Percentiles rank a stretch among this genome's conserved stretches.
Evolutionary conservation across 2,113 vertebrate genomes (phyloP).

Genomic region (Pteronura brasiliensis): DNA sequence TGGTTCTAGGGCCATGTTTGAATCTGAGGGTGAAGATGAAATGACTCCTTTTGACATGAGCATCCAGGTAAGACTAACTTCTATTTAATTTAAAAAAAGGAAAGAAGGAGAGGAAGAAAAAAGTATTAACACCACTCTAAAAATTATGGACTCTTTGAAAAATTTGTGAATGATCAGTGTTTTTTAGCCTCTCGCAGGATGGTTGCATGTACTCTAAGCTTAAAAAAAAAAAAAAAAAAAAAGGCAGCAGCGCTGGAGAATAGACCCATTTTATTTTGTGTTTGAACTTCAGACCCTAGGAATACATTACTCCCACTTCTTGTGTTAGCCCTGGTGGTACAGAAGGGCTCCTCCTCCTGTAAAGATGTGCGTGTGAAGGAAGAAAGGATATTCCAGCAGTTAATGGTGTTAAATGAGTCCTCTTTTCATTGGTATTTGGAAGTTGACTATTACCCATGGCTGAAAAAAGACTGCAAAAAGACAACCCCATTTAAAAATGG

Average conservation of each 20-base stretch:
- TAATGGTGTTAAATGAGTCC: neutral
- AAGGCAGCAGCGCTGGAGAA: neutral
- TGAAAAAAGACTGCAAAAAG: neutral
- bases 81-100: neutral
- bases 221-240: neutral
- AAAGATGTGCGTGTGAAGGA: neutral
- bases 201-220: neutral
- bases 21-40: conserved; percentile 81
- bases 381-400: neutral
- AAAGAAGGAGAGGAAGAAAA: neutral
- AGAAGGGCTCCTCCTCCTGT: neutral
- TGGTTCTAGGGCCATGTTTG: conserved; percentile 93
- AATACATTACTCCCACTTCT: neutral
- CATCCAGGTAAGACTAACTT: conserved; percentile 87
- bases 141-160: neutral
- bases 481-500: neutral
- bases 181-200: neutral
- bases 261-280: neutral
- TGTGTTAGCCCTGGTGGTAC: neutral
- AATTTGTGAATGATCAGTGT: neutral
- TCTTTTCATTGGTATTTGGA: neutral
- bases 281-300: neutral
- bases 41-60: conserved; percentile 93
- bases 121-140: neutral
- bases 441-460: neutral